A percentile compares a stretch with the other conserved stretches of the same genome.
Conservation (phyloP, 1,140 invertebrate genomes). For the Aphaenogaster rudis region DNA sequence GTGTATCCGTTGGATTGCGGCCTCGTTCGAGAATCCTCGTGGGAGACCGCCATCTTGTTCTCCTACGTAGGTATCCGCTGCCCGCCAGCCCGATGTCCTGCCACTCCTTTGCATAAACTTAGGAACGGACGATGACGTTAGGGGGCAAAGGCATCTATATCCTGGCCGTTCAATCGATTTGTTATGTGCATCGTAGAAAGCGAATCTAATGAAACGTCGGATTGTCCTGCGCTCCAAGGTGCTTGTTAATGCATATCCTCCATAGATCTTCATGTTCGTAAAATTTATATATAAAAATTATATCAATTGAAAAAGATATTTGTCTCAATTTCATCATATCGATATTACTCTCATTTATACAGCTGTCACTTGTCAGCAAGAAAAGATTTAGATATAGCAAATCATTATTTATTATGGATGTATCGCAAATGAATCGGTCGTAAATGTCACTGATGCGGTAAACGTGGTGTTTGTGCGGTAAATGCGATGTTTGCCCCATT, state of each 20-base stretch:
- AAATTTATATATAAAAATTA: neutral
- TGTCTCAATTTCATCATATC: neutral
- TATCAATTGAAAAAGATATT: neutral
- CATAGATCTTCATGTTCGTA: neutral
- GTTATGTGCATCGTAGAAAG: conserved; percentile 58
- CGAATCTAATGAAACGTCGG: conserved; percentile 44
- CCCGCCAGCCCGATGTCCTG: conserved; percentile 76
- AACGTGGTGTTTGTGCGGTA: neutral
- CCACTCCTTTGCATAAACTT: conserved; percentile 84
- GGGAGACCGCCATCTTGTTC: conserved; percentile 84
- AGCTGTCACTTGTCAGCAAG: neutral
- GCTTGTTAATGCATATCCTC: neutral
- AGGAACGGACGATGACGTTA: conserved; percentile 79
- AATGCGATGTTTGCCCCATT: conserved; percentile 16
- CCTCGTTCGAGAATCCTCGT: conserved; percentile 82
- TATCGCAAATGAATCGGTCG: neutral
- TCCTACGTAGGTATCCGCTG: conserved; percentile 71
- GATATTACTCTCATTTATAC: neutral
- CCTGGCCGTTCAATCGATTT: conserved; percentile 73
- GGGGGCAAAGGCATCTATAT: conserved; percentile 70
- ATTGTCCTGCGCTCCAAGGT: conserved; percentile 11
- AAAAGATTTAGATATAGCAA: neutral
- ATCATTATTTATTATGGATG: neutral
- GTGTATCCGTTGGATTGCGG: conserved; percentile 84
- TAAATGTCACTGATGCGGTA: neutral